phyloP scores from a whole-genome alignment of 37 sponge, comb jelly and placozoan genomes.

The Trichoplax adhaerens region DNA sequence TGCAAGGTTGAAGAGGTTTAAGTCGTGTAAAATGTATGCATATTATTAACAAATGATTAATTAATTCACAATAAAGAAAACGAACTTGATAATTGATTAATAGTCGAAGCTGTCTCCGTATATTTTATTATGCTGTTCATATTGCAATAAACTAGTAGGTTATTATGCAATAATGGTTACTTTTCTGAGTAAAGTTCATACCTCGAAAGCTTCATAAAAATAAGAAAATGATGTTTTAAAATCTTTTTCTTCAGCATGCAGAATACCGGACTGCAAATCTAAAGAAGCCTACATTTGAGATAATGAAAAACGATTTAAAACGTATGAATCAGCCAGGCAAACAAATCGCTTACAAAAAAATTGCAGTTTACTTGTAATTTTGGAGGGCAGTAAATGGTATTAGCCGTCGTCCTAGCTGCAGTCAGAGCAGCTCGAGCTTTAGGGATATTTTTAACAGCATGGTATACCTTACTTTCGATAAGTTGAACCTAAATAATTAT shows the following conservation, averaged over 20 bases:
- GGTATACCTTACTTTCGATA: constrained; percentile 83
- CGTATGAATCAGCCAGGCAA: background rate
- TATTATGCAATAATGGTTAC: too few species aligned
- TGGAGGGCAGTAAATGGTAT: constrained; percentile 92
- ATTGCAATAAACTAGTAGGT: too few species aligned
- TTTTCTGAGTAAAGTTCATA: background rate
- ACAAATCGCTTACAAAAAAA: background rate
- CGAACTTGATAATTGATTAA: too few species aligned
- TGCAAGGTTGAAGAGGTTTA: background rate
- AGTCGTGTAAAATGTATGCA: too few species aligned
- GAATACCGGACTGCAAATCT: constrained; percentile 83
- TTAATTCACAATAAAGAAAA: too few species aligned
- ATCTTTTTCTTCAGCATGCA: constrained; percentile 93
- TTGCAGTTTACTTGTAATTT: constrained; percentile 51
- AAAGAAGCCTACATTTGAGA: constrained; percentile 30
- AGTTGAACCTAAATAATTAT: constrained; percentile 53
- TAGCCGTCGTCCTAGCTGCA: constrained; percentile 93
- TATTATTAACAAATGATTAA: too few species aligned
- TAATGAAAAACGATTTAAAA: background rate
- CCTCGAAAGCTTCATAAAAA: constrained; percentile 97
- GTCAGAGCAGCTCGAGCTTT: constrained; percentile 87
- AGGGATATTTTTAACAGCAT: constrained; percentile 67
- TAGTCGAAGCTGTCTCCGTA: too few species aligned
- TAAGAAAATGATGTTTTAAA: constrained; percentile 95
- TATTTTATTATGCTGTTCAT: too few species aligned